These are phyloP conservation scores for Centrocercus urophasianus DNA, from an alignment of 2,113 vertebrate genomes.

Conservation along the genomic window DNA sequence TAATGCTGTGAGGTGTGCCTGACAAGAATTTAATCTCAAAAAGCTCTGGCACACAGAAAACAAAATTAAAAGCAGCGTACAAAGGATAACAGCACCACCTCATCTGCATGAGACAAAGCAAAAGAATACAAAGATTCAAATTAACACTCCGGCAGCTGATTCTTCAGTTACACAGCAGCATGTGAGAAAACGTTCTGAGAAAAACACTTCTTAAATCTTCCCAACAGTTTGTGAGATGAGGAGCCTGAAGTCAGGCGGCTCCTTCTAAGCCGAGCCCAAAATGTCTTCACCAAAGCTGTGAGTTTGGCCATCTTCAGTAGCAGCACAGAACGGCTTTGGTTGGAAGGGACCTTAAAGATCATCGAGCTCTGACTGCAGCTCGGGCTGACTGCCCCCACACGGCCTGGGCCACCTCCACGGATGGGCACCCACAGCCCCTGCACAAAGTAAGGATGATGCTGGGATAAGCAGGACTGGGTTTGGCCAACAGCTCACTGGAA, in stretches of 20 bases:
- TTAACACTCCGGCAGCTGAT: neutral
- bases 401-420: too few relatives aligned
- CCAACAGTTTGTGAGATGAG: rapidly evolving
- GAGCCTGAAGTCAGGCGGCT: neutral
- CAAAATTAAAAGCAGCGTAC: neutral
- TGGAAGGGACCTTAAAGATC: too few relatives aligned
- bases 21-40: neutral
- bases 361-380: too few relatives aligned
- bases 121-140: neutral
- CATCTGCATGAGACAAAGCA: neutral
- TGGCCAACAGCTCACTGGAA: neutral
- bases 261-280: neutral
- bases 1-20: neutral
- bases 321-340: too few relatives aligned
- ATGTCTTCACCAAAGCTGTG: neutral
- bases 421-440: too few relatives aligned
- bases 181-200: neutral
- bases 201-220: neutral
- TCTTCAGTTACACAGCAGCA: neutral
- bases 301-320: neutral
- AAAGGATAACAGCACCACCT: neutral
- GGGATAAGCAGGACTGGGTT: neutral
- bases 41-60: neutral
- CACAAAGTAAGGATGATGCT: neutral
- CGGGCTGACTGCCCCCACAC: too few relatives aligned